Base-by-base conservation (phyloP, 2,888 invertebrate species). In the Scaeva pyrastri region DNA sequence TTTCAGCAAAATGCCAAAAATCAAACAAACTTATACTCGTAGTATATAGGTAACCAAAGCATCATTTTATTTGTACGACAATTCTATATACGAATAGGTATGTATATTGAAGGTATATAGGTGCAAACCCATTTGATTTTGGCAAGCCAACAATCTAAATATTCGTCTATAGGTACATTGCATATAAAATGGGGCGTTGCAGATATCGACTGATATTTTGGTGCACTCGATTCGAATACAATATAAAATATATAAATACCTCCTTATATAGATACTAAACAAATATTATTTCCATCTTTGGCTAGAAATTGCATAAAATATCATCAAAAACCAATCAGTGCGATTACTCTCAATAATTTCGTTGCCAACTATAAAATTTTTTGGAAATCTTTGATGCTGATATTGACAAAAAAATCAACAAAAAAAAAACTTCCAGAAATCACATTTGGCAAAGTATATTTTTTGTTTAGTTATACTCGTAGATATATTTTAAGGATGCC, bases 321-420 rank as follows among this genome's bases (percentile, higher is more conserved):
- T 88, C 88, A 87, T 88, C 88, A 88, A 88, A 88, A 88, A 85
- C 88, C 81, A 86, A 88, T 88, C 84, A 88, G 91, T 88, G 90
- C 70, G 91, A 90, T 90, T 91, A 89, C 91, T 90, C 91, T 88
- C 88, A 86, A 88, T 89, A 88, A 87, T 86, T 85, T 84, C 75
- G 74, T 76, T 88, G 88, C 89, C 88, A 88, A 88, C 78, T 71
- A 43, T 76, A 66, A 68, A 72, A 26, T 60, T 55, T 64, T 48
- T 60, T 60, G 39, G 70, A 16, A 68, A 48, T 66, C 60, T 72
- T 78, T 45, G 43, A 62, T 62, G 68, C 68, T 75, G 75, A 62
- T 52, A 55, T 52, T 16, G 76, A 76, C 16, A 31, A 45, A 58
- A 58, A 31, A 31, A 1, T n/a, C n/a, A 5, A 12, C 12, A 55